Evolutionary conservation across 2,113 vertebrate species (phyloP).

Genomic region (Heterocephalus glaber): DNA sequence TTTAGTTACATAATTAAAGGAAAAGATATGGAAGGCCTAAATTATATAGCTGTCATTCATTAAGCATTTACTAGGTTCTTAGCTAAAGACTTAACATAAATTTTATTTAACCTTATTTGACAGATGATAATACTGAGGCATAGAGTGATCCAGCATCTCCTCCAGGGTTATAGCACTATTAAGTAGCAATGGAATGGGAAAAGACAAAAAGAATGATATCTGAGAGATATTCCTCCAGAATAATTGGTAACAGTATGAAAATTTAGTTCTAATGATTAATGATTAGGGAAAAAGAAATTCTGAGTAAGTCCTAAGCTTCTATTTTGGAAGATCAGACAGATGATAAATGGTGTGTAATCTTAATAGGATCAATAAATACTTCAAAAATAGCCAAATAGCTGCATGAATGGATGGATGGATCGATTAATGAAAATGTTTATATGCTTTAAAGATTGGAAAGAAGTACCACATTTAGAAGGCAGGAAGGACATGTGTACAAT

Average conservation of each 20-base stretch:
- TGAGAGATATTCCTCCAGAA: neutral
- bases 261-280: slow-evolving; percentile 43
- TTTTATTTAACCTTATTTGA: slow-evolving; percentile 58
- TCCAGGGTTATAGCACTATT: neutral
- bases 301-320: neutral
- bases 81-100: neutral
- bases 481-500: neutral
- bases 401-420: neutral
- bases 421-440: neutral
- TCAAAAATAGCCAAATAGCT: neutral
- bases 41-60: neutral
- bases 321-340: slow-evolving; percentile 1
- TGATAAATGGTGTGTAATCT: neutral
- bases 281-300: slow-evolving; percentile 37
- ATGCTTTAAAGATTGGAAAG: neutral
- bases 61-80: slow-evolving; percentile 17
- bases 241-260: slow-evolving; percentile 22
- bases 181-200: neutral
- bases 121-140: neutral
- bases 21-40: slow-evolving; percentile 19
- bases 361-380: neutral
- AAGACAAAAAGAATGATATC: neutral
- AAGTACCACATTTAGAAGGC: neutral
- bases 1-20: neutral
- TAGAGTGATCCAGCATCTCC: neutral